phyloP scores from a whole-genome alignment of 2,113 vertebrate species.

The Heteronetta atricapilla region DNA sequence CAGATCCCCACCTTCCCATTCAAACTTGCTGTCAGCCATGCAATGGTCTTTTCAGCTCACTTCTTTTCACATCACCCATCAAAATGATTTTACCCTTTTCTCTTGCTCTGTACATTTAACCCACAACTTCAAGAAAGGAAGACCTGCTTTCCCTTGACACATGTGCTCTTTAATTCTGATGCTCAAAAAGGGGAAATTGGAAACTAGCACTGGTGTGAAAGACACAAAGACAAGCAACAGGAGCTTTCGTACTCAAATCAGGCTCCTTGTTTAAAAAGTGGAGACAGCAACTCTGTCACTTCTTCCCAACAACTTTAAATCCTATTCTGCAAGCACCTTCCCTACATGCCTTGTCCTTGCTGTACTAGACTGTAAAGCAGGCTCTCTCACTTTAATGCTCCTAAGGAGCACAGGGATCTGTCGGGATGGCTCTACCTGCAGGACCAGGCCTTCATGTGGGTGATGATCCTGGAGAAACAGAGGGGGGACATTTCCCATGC shows the following conservation, averaged over 20 bases:
- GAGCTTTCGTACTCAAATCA: background rate
- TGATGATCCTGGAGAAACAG: background rate
- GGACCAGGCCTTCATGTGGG: background rate
- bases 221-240: background rate
- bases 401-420: background rate
- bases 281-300: background rate
- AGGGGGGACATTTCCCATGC: background rate
- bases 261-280: background rate
- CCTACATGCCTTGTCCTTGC: background rate
- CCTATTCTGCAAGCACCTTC: background rate
- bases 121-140: background rate
- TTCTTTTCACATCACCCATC: background rate
- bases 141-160: background rate
- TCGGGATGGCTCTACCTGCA: too few relatives aligned
- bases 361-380: background rate
- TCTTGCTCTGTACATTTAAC: background rate
- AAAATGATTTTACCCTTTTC: background rate
- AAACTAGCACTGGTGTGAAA: background rate
- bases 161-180: background rate
- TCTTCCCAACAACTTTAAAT: background rate
- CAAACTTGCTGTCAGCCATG: background rate
- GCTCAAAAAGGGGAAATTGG: background rate
- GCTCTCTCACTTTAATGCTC: background rate
- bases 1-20: background rate
- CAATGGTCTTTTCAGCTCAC: background rate